phyloP scores from a whole-genome alignment of 2,888 invertebrate genomes.

The Ferdinandea cuprea region DNA sequence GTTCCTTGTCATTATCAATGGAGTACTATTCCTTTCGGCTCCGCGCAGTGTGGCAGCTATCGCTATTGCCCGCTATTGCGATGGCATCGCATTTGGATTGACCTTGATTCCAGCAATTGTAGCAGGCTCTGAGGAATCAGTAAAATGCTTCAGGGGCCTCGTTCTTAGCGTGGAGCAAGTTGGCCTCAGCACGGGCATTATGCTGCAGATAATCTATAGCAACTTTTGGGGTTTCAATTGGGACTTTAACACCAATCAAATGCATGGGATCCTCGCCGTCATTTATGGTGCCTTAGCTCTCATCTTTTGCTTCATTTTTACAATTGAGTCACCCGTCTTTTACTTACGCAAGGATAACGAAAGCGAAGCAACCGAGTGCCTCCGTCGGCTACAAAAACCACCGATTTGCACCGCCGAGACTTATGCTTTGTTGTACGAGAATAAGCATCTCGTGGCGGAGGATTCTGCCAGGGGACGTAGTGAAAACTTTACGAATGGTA shows the following conservation, averaged over 20 bases:
- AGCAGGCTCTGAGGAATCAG: conserved; percentile 77
- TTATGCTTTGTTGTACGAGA: conserved; percentile 78
- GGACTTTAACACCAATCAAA: conserved; percentile 66
- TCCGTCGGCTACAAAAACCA: conserved; percentile 78
- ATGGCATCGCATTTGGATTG: conserved; percentile 79
- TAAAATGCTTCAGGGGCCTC: conserved; percentile 74
- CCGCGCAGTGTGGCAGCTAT: conserved; percentile 65
- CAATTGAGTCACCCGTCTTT: conserved; percentile 79
- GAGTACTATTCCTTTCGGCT: conserved; percentile 76
- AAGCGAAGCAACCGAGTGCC: conserved; percentile 77
- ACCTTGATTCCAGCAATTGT: conserved; percentile 78
- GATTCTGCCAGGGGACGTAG: conserved; percentile 75
- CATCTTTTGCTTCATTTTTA: conserved; percentile 51
- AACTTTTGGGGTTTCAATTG: conserved; percentile 59
- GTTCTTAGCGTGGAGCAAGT: conserved; percentile 77
- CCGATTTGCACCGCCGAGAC: conserved; percentile 76
- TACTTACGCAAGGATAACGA: conserved; percentile 76
- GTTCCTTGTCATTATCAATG: conserved; percentile 75
- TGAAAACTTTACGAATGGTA: conserved; percentile 72
- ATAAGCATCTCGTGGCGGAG: conserved; percentile 78
- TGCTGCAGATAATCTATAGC: conserved; percentile 75
- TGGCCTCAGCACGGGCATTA: conserved; percentile 76
- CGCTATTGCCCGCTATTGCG: conserved; percentile 78
- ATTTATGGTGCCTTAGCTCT: conserved; percentile 76
- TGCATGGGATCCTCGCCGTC: conserved; percentile 77